Base-by-base conservation (phyloP, 1,140 invertebrate species). In the Drosophila pachea region DNA sequence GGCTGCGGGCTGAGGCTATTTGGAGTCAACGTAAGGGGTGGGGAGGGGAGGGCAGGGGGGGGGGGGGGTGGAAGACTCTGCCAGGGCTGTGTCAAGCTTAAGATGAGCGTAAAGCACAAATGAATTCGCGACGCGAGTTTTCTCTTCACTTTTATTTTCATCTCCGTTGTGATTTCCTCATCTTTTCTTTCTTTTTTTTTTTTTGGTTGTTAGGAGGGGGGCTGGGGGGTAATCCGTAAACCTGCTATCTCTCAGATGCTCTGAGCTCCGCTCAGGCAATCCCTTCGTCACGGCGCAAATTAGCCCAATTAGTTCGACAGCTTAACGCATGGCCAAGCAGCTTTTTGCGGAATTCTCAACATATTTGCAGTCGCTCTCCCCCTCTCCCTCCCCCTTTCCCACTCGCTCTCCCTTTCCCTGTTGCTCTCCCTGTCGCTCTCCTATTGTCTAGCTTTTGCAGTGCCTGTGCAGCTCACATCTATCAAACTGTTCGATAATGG, bases 221-320 rank as follows among this genome's bases (percentile, higher is more conserved):
- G 22, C 1, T 2, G 22, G 47, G 5, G 40, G n/a, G 22, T 4
- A 54, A 32, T 12, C 3, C 22, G 2, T 14, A 2, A 7, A 11
- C 40, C 40, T n/a, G 4, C 3, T n/a, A 3, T 12, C 36, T 22
- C 0, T 11, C 52, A 6, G 16, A 11, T 4, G 1, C 5, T 8
- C 4, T 7, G 7, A 7, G 9, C 40, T 5, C 5, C n/a, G 6
- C 9, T 16, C 1, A 7, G 1, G 0, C 11, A n/a, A 43, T n/a
- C 16, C 14, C 14, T 22, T 22, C 11, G 12, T 14, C 29, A 16
- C 40, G 16, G 60, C 56, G 72, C 63, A 78, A 71, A 67, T 78
- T 78, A 67, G 48, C 70, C 67, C 33, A 78, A 78, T 78, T 78
- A 75, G 62, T 78, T 78, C 54, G 40, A 66, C 60, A 60, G 71